Evolutionary conservation across 2,113 vertebrate genomes (phyloP).

Genomic region (Nipponia nippon): DNA sequence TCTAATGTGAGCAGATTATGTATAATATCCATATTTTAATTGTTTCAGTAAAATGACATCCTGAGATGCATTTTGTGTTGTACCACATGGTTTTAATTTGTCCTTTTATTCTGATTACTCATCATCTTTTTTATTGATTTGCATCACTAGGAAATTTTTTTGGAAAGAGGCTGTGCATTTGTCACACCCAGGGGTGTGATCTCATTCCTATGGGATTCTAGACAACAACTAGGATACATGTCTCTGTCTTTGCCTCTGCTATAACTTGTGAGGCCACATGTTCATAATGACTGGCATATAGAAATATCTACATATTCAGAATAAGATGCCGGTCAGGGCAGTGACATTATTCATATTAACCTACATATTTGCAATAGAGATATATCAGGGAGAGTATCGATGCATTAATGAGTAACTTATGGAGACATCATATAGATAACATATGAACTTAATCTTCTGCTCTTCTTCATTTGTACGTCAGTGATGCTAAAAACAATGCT

Average conservation of each 20-base stretch:
- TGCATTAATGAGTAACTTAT: background rate
- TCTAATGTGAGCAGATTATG: background rate
- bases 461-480: background rate
- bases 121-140: background rate
- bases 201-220: background rate
- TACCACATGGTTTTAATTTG: background rate
- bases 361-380: background rate
- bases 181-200: background rate
- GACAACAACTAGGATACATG: background rate
- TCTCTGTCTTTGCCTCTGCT: background rate
- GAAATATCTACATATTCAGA: background rate
- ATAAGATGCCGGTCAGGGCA: background rate
- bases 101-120: background rate
- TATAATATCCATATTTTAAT: background rate
- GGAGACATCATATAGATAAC: background rate
- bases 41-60: background rate
- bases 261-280: background rate
- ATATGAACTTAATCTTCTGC: background rate
- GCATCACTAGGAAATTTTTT: background rate
- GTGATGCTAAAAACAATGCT: background rate
- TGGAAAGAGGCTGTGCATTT: rapidly evolving
- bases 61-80: background rate
- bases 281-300: background rate
- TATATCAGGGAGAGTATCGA: background rate
- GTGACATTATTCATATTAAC: background rate